A percentile compares a stretch with the other conserved stretches of the same genome.
Evolutionary conservation across 2,113 vertebrate species (phyloP).

Genomic region (Spheniscus mendiculus): DNA sequence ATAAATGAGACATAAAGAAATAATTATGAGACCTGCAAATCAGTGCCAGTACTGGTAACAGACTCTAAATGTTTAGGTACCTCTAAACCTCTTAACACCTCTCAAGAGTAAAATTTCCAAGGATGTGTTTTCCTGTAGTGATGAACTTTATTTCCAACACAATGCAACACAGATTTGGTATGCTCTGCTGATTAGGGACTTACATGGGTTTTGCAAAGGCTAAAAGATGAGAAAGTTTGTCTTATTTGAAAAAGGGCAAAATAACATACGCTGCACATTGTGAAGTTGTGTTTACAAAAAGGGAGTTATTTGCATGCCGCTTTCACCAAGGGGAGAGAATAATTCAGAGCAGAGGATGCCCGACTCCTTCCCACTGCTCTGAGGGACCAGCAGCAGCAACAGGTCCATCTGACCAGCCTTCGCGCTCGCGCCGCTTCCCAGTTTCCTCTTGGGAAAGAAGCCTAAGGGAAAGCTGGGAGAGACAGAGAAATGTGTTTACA

Average conservation of each 20-base stretch:
- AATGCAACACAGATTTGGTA: not conserved
- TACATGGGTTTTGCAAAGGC: not conserved
- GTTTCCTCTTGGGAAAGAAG: not conserved
- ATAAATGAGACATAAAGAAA: not conserved
- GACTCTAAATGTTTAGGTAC: not conserved
- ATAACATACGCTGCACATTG: not conserved
- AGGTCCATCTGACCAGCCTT: not conserved
- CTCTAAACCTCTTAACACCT: not conserved
- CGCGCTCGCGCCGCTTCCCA: accelerated
- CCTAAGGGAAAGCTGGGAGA: not conserved
- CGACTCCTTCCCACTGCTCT: not conserved
- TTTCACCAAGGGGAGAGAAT: not conserved
- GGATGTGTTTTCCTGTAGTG: not conserved
- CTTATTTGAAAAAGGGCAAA: not conserved
- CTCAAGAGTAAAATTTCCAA: not conserved
- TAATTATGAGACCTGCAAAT: not conserved
- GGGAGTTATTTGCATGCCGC: accelerated
- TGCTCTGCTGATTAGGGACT: not conserved
- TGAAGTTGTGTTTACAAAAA: not conserved
- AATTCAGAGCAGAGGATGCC: not conserved
- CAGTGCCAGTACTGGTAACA: not conserved
- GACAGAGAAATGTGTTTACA: not conserved
- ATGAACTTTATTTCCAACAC: not conserved
- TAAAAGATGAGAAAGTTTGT: not conserved
- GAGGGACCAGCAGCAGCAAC: not conserved